Conservation (phyloP, 1,140 invertebrate species). For the Drosophila orena region DNA sequence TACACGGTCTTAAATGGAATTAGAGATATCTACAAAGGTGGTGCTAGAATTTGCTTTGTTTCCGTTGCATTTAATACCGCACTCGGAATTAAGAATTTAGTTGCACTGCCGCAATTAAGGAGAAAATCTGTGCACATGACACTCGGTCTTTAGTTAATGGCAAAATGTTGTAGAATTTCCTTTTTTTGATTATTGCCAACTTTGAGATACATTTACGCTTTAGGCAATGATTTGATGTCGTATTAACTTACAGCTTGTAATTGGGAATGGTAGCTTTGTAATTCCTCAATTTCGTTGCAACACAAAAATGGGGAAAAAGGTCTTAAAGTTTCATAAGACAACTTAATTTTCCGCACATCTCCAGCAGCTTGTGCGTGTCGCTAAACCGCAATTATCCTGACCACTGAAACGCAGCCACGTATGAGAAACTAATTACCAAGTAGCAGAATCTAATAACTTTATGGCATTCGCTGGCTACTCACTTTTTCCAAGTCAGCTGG, state of each 20-base stretch:
- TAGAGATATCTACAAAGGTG: conserved; percentile 17
- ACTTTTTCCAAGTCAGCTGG: conserved; percentile 9
- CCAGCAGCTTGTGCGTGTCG: neutral
- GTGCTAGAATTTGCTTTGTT: conserved; percentile 19
- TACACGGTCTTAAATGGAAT: conserved; percentile 33
- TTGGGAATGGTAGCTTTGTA: neutral
- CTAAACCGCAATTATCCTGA: conserved; percentile 29
- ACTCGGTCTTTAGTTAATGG: too few species aligned
- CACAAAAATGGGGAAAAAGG: neutral
- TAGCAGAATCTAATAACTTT: conserved; percentile 53
- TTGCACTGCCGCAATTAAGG: conserved; percentile 1
- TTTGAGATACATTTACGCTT: too few species aligned
- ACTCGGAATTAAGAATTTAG: neutral
- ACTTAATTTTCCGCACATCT: neutral
- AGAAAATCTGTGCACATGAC: too few species aligned
- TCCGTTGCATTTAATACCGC: conserved; percentile 2
- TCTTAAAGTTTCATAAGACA: neutral
- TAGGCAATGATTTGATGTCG: too few species aligned
- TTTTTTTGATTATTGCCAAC: too few species aligned
- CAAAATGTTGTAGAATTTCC: neutral
- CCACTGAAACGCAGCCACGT: conserved; percentile 41
- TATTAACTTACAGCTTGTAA: too few species aligned
- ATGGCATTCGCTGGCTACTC: conserved; percentile 37
- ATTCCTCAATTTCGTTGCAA: neutral
- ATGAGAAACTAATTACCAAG: conserved; percentile 54